A percentile compares a stretch with the other conserved stretches of the same genome.
phyloP scores from a whole-genome alignment of 1,140 invertebrate species.

The Bombus waltoni region DNA sequence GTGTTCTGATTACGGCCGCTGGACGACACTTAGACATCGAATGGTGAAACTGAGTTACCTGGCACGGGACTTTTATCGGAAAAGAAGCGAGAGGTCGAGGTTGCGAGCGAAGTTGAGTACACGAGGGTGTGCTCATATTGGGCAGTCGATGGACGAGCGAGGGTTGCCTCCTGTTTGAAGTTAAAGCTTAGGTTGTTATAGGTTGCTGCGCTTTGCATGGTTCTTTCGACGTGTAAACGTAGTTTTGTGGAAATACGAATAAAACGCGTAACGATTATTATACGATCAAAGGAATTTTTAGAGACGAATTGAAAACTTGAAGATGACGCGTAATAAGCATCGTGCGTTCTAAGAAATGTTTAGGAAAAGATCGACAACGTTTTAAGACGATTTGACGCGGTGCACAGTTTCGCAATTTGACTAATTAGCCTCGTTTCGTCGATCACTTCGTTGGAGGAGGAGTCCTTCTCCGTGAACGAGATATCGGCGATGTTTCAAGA shows the following conservation, averaged over 20 bases:
- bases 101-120: not conserved
- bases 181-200: not conserved
- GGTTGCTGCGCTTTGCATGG: no score
- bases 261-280: not conserved
- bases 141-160: not conserved
- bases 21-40: not conserved
- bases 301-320: not conserved
- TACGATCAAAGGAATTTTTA: not conserved
- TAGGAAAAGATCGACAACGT: not conserved
- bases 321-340: not conserved
- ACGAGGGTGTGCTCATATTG: not conserved
- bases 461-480: no score
- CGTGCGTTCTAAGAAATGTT: no score
- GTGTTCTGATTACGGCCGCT: conserved; percentile 25
- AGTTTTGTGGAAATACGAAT: not conserved
- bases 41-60: conserved; percentile 5
- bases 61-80: not conserved
- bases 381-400: no score
- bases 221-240: no score
- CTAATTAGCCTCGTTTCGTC: no score
- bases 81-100: no score
- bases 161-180: not conserved
- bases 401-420: no score
- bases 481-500: no score
- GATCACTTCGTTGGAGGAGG: no score